phyloP scores from a whole-genome alignment of 2,797 vertebrate genomes.

The Nannoperca australis region DNA sequence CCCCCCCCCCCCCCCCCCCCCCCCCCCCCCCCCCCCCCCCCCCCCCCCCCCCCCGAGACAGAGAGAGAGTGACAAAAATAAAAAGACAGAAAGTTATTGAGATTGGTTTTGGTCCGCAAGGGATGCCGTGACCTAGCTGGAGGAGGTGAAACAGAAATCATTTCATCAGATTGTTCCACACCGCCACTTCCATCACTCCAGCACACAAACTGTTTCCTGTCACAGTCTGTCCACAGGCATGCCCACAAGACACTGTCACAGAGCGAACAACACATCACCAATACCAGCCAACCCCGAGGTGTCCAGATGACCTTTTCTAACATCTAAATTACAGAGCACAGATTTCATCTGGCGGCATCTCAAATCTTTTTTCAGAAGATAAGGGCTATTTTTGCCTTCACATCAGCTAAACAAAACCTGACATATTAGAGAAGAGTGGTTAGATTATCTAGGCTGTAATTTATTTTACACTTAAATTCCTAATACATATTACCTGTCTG shows the following conservation, averaged over 20 bases:
- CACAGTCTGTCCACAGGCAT: constrained; percentile 66
- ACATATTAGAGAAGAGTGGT: neutral
- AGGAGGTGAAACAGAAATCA: constrained; percentile 78
- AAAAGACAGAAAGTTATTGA: constrained; percentile 69
- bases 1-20: too few relatives aligned
- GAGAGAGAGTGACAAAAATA: constrained; percentile 41
- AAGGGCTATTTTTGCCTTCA: constrained; percentile 23
- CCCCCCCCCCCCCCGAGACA: too few relatives aligned
- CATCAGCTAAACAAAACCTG: constrained; percentile 17
- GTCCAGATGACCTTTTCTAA: constrained; percentile 62
- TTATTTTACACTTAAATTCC: constrained; percentile 16
- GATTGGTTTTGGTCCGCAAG: constrained; percentile 69
- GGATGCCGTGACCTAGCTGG: constrained; percentile 75
- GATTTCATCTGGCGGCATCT: constrained; percentile 45
- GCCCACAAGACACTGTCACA: constrained; percentile 64
- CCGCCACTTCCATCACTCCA: constrained; percentile 69
- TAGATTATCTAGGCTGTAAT: constrained; percentile 16
- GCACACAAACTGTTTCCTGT: constrained; percentile 77
- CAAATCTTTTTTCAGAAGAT: neutral
- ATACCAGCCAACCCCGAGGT: constrained; percentile 49
- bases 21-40: too few relatives aligned
- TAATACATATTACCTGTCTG: constrained; percentile 10
- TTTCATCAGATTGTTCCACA: constrained; percentile 80
- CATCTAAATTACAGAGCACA: constrained; percentile 66
- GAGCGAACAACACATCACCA: constrained; percentile 60